A percentile compares a stretch with the other conserved stretches of the same genome.
phyloP scores from a whole-genome alignment of 2,113 vertebrate species.

The Prinia subflava region DNA sequence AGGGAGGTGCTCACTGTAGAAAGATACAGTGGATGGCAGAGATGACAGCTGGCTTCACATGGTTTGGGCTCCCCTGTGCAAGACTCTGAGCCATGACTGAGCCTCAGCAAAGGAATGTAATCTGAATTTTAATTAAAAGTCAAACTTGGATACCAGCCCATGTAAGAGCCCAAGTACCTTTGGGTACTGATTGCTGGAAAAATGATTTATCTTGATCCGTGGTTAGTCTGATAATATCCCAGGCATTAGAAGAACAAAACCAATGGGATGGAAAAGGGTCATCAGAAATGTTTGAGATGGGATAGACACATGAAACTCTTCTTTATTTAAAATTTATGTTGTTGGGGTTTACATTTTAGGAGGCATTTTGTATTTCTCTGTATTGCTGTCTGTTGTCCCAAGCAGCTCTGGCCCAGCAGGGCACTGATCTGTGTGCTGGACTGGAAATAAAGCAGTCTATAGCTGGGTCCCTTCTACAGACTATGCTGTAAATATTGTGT shows the following conservation, averaged over 20 bases:
- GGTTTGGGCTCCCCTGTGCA: not conserved
- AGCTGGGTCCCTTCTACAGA: not conserved
- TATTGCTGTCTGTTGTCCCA: not conserved
- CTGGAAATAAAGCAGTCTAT: not conserved
- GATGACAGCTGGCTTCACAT: not conserved
- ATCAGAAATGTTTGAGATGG: not conserved
- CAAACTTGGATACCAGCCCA: not conserved
- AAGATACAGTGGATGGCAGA: not conserved
- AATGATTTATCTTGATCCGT: not conserved
- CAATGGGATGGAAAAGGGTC: not conserved
- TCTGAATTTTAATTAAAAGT: not conserved
- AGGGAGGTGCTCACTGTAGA: not conserved
- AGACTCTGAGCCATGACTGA: not conserved
- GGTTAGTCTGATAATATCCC: not conserved
- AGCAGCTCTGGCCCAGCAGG: not conserved
- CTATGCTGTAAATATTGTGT: not conserved
- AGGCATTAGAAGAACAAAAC: not conserved
- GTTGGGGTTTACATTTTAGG: not conserved
- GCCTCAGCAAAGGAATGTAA: not conserved
- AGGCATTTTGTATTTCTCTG: not conserved
- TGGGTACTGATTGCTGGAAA: not conserved
- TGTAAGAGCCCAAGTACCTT: not conserved
- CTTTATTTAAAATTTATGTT: not conserved
- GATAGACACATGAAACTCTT: not conserved
- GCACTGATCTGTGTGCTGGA: not conserved